These are phyloP conservation scores for Lepus timidus DNA, from an alignment of 2,113 vertebrate genomes.

Conservation along the genomic window DNA sequence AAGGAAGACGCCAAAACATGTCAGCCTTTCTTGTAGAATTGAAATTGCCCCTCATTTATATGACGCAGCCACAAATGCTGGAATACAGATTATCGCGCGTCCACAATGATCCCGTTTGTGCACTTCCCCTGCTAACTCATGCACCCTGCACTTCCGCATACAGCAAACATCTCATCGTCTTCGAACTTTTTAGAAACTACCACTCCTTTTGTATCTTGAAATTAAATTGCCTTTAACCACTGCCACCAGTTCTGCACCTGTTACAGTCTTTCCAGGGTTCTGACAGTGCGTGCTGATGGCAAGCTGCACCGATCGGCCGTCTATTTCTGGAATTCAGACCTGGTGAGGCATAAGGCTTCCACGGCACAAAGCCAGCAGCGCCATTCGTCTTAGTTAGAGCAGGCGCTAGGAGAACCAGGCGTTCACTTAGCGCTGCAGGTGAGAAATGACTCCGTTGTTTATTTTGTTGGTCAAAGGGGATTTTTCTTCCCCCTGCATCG, in stretches of 20 bases:
- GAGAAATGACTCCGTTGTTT: neutral
- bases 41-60: slow-evolving; percentile 56
- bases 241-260: slow-evolving; percentile 15
- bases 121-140: neutral
- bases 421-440: neutral
- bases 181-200: slow-evolving; percentile 62
- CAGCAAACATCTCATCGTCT: slow-evolving; percentile 22
- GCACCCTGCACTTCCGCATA: neutral
- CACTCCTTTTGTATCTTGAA: slow-evolving; percentile 31
- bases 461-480: neutral
- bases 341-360: neutral
- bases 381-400: neutral
- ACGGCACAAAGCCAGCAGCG: neutral
- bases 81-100: neutral
- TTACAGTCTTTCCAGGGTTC: neutral
- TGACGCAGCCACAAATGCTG: neutral
- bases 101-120: neutral
- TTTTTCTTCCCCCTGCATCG: neutral
- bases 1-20: slow-evolving; percentile 57
- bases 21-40: slow-evolving; percentile 35
- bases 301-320: neutral
- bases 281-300: neutral
- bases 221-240: slow-evolving; percentile 46
- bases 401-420: neutral
- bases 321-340: neutral